Percentiles rank a stretch among this genome's conserved stretches.
These are phyloP conservation scores for Taphrorychus bicolor DNA, from an alignment of 2,888 invertebrate genomes.

Conservation along the genomic window DNA sequence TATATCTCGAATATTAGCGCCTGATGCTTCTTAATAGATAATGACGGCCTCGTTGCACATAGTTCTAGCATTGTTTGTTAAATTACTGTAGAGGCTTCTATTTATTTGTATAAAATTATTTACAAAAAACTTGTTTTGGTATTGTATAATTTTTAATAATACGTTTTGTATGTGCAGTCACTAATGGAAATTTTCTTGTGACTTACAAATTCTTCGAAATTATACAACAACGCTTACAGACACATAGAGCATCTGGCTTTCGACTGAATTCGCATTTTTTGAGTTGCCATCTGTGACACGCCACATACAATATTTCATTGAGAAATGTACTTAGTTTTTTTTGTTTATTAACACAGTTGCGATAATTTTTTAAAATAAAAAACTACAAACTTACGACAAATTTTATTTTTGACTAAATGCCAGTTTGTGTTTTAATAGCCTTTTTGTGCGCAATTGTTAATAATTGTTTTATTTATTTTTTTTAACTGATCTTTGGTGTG, in stretches of 20 bases:
- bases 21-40: constrained; percentile 53
- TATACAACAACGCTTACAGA: background rate
- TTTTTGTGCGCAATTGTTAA: constrained; percentile 52
- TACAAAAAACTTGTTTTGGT: constrained; percentile 48
- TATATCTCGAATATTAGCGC: constrained; percentile 49
- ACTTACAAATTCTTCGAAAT: background rate
- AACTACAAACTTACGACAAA: constrained; percentile 29
- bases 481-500: constrained; percentile 50
- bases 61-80: constrained; percentile 57
- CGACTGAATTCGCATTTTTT: constrained; percentile 12
- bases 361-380: constrained; percentile 42
- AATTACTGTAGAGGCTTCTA: constrained; percentile 59
- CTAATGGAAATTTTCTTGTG: constrained; percentile 17
- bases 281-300: constrained; percentile 14
- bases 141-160: constrained; percentile 45
- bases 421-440: constrained; percentile 57
- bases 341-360: constrained; percentile 57
- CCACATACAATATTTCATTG: constrained; percentile 29
- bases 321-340: constrained; percentile 57
- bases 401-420: constrained; percentile 47
- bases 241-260: background rate
- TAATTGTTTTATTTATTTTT: constrained; percentile 46
- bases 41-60: constrained; percentile 56
- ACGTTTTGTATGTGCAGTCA: constrained; percentile 29
- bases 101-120: constrained; percentile 55